These are phyloP conservation scores for Chelonus formosanus DNA, from an alignment of 2,888 invertebrate genomes.

Conservation along the genomic window DNA sequence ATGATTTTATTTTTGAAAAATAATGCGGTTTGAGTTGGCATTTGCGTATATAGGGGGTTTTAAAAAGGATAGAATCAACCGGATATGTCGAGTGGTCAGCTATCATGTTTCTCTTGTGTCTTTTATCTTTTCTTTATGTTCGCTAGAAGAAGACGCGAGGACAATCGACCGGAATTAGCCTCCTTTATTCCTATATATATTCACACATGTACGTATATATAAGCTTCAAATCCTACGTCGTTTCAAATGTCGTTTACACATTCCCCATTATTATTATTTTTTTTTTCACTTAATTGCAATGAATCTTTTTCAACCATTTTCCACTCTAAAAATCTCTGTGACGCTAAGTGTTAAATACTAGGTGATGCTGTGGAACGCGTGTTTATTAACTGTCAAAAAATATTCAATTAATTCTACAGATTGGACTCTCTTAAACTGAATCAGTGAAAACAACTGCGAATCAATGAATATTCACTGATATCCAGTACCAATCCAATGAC, in stretches of 20 bases:
- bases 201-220: neutral
- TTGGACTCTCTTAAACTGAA: too few species aligned
- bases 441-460: too few species aligned
- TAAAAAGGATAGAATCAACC: conserved; percentile 22
- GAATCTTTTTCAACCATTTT: too few species aligned
- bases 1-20: too few species aligned
- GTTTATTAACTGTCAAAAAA: too few species aligned
- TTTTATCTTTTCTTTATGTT: conserved; percentile 19
- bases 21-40: conserved; percentile 1
- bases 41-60: too few species aligned
- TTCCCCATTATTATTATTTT: neutral
- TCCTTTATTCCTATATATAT: conserved; percentile 24
- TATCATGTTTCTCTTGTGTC: conserved; percentile 32
- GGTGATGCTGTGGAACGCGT: too few species aligned
- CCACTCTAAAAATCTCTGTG: too few species aligned
- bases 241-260: conserved; percentile 4
- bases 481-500: too few species aligned
- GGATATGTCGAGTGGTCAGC: conserved; percentile 22
- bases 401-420: too few species aligned
- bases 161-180: conserved; percentile 57
- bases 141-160: conserved; percentile 33
- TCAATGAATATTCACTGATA: too few species aligned
- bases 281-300: neutral
- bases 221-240: neutral
- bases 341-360: too few species aligned